Evolutionary conservation across 2,113 vertebrate genomes (phyloP).

Genomic region (Pagrus major): DNA sequence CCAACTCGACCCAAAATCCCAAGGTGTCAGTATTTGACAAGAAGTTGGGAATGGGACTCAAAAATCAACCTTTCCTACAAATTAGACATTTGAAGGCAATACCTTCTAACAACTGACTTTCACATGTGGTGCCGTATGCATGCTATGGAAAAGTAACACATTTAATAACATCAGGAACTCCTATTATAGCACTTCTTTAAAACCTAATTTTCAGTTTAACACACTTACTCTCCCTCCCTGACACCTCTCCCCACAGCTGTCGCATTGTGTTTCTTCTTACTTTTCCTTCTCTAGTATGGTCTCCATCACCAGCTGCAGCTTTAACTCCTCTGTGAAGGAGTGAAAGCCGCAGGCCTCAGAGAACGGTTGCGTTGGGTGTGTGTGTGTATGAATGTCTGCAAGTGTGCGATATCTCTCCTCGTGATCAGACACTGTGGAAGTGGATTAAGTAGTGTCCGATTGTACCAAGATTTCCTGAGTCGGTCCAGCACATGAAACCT

Average conservation of each 20-base stretch:
- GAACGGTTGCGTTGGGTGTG: background rate
- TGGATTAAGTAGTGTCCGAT: conserved; percentile 38
- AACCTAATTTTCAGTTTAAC: conserved; percentile 10
- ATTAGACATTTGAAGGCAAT: background rate
- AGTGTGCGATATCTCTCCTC: conserved; percentile 21
- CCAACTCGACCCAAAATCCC: too few species aligned
- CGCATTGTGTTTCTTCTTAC: conserved; percentile 2
- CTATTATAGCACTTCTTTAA: conserved; percentile 10
- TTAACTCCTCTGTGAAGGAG: conserved; percentile 19
- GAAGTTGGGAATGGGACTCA: too few species aligned
- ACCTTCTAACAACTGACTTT: background rate
- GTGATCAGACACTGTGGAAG: conserved; percentile 31
- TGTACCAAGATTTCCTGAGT: conserved; percentile 15
- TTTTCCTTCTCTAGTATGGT: background rate
- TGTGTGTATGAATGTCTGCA: conserved; percentile 2
- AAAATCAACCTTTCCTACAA: too few species aligned
- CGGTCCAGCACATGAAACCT: conserved; percentile 11
- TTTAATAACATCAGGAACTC: conserved; percentile 6
- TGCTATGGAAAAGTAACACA: background rate
- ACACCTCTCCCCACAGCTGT: conserved; percentile 8
- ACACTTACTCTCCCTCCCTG: background rate
- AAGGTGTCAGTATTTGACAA: too few species aligned
- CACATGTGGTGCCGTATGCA: background rate
- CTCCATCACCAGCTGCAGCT: conserved; percentile 17
- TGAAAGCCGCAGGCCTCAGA: too few species aligned